These are phyloP conservation scores for Brachionus rotundiformis DNA, from an alignment of 1,140 invertebrate species.

Conservation along the genomic window DNA sequence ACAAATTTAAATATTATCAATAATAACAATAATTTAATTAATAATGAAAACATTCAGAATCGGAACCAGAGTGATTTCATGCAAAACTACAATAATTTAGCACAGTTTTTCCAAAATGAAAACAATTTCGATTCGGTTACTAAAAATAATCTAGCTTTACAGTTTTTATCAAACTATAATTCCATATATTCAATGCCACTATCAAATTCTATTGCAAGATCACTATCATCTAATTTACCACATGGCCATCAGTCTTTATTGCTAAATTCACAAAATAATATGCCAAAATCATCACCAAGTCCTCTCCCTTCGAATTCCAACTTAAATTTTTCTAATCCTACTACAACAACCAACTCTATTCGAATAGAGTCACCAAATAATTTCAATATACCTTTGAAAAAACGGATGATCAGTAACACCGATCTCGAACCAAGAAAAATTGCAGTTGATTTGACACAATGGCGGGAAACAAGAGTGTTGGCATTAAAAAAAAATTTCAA, in stretches of 20 bases:
- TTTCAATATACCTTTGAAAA: conserved; percentile 30
- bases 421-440: neutral
- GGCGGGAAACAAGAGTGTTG: conserved; percentile 1
- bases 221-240: neutral
- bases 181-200: neutral
- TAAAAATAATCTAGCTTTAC: neutral
- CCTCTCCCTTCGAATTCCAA: neutral
- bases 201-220: neutral
- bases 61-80: neutral
- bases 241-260: neutral
- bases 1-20: neutral
- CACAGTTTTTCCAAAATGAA: conserved; percentile 2
- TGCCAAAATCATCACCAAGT: neutral
- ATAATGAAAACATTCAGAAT: conserved; percentile 17
- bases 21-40: neutral
- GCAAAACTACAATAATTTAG: neutral
- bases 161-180: neutral
- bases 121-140: neutral
- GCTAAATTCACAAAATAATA: neutral
- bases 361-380: neutral
- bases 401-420: conserved; percentile 3
- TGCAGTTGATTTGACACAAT: neutral
- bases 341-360: neutral
- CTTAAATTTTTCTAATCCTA: neutral
- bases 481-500: neutral